Evolutionary conservation across 2,113 vertebrate species (phyloP).

Genomic region (Panthera leo): DNA sequence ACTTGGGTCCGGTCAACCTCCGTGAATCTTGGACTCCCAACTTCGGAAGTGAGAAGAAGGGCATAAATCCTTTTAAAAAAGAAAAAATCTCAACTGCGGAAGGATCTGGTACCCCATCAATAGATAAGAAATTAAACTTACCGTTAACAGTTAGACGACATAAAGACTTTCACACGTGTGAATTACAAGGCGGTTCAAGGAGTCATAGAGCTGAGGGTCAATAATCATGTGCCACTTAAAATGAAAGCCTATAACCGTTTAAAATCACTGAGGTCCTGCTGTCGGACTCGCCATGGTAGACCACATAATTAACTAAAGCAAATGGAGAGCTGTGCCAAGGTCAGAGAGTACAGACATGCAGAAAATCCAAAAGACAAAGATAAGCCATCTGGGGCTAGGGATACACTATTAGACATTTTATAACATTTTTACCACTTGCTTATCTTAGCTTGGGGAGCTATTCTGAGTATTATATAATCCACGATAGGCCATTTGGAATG

Average conservation of each 20-base stretch:
- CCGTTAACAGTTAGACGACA: neutral
- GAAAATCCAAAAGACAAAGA: neutral
- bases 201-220: neutral
- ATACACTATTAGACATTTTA: neutral
- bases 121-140: neutral
- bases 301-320: neutral
- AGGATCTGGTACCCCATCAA: neutral
- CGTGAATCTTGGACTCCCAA: neutral
- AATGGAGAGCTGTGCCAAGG: neutral
- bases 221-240: slow-evolving; percentile 9
- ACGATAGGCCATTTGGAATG: neutral
- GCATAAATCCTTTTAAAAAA: neutral
- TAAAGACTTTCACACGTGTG: neutral
- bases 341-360: neutral
- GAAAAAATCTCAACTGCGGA: neutral
- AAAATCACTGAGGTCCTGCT: neutral
- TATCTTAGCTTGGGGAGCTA: neutral
- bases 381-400: neutral
- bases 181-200: neutral
- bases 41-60: neutral
- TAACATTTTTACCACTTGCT: neutral
- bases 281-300: neutral
- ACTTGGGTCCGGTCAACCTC: neutral
- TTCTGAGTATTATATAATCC: neutral
- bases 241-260: neutral